These are phyloP conservation scores for Myotis myotis DNA, from an alignment of 2,797 vertebrate genomes.

Conservation along the genomic window DNA sequence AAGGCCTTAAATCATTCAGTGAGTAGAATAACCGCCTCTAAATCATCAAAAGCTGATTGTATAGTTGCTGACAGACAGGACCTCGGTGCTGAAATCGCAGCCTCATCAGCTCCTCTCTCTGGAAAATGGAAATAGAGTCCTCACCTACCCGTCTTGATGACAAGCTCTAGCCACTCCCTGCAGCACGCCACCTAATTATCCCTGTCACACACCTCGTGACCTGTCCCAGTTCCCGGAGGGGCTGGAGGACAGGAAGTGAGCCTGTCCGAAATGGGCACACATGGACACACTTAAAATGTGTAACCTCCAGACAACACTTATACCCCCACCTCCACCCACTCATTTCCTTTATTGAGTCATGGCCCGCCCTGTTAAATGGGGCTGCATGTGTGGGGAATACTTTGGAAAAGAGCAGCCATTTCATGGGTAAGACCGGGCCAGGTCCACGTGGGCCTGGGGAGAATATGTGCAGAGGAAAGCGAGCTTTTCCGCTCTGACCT, in stretches of 20 bases:
- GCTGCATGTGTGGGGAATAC: background rate
- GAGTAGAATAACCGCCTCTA: background rate
- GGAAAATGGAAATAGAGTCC: conserved; percentile 13
- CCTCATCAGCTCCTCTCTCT: background rate
- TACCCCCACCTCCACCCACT: background rate
- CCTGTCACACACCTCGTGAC: background rate
- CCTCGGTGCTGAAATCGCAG: background rate
- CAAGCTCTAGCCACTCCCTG: conserved; percentile 2
- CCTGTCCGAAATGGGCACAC: background rate
- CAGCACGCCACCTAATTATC: conserved; percentile 1
- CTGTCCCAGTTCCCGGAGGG: background rate
- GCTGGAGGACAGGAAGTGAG: conserved; percentile 36
- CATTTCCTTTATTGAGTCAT: background rate
- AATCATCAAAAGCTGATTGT: conserved; percentile 46
- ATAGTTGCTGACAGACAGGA: background rate
- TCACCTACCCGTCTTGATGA: conserved; percentile 28
- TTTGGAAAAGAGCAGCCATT: background rate
- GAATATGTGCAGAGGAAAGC: background rate
- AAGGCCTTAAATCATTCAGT: conserved; percentile 34
- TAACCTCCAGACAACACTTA: background rate
- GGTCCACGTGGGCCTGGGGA: background rate
- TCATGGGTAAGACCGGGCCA: background rate
- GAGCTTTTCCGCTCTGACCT: background rate
- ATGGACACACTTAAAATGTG: background rate
- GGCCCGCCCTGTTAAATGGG: background rate